Base-by-base conservation (phyloP, 2,797 vertebrate species). In the Brachyalestes nurse region DNA sequence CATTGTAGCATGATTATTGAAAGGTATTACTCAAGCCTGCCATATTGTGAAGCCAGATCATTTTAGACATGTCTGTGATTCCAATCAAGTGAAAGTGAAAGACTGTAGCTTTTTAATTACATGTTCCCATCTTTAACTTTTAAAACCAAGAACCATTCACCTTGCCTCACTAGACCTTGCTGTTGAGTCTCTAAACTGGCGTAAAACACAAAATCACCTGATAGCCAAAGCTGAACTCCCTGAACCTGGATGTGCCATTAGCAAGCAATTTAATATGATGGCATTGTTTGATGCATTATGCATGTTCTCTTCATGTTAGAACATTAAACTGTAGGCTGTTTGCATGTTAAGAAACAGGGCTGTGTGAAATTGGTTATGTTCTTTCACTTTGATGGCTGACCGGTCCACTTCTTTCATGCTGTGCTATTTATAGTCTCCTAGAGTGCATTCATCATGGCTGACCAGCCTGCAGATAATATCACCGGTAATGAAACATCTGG, bases 401-500 rank as follows among this genome's bases (percentile, higher is more conserved):
- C 79, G 72, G 57, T 74, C 79, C 73, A 85, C 75, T 85, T 83
- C 72, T 77, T 80, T 77, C 62, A 67, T 71, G 34, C 74, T 67
- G 51, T 25, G 23, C 81, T 87, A 85, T 83, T 85, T 83, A 83
- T 85, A 83, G 79, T 67, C 45, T 71, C 75, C 23, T 64, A 77
- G 57, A 75, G 81, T 83, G 67, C 73, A 85, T 79, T 81, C 85
- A 86, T 86, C 83, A 81, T 72, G 71, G 45, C 62, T 76, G 85
- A 78, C 82, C 85, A 85, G 78, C 34, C 55, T 28, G 38, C 82
- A 60, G 28, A 72, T 87, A 87, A 87, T 83, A 81, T 83, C 49
- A 13, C 72, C 84, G 64, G 83, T 83, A 87, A 87, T 87, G 78
- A 87, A 87, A 87, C 67, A 69, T 74, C 72, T 74, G 82, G 69